A percentile compares a stretch with the other conserved stretches of the same genome.
phyloP scores from a whole-genome alignment of 2,888 invertebrate genomes.

The Standfussiana lucernea region DNA sequence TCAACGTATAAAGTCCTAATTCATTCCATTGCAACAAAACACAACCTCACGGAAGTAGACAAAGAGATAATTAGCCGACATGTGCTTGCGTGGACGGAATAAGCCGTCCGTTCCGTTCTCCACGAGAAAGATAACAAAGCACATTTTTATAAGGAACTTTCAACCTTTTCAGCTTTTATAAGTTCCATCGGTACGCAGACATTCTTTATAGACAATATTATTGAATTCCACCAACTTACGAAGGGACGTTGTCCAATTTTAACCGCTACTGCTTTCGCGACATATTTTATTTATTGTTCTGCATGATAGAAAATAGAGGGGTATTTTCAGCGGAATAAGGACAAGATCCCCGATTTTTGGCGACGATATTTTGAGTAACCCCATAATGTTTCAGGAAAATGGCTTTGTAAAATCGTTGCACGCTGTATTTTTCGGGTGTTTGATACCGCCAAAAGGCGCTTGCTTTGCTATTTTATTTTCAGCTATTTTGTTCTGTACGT shows the following conservation, averaged over 20 bases:
- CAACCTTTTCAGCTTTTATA: constrained; percentile 66
- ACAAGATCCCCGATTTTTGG: constrained; percentile 54
- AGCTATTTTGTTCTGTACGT: constrained; percentile 19
- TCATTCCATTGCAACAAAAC: constrained; percentile 6
- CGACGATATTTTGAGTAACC: constrained; percentile 50
- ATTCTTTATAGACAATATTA: constrained; percentile 80
- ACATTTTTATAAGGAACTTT: constrained; percentile 67
- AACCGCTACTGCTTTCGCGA: constrained; percentile 70
- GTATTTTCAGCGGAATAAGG: constrained; percentile 59
- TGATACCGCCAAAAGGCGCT: not conserved
- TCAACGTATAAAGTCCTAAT: constrained; percentile 8
- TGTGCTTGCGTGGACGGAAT: constrained; percentile 30
- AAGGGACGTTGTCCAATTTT: constrained; percentile 73
- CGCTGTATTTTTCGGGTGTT: constrained; percentile 9
- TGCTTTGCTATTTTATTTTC: constrained; percentile 7
- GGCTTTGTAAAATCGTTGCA: constrained; percentile 29
- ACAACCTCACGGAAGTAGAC: constrained; percentile 7
- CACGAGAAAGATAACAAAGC: constrained; percentile 62
- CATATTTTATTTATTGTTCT: constrained; percentile 81
- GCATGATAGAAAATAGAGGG: constrained; percentile 72
- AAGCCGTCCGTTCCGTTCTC: constrained; percentile 25
- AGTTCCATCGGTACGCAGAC: constrained; percentile 63
- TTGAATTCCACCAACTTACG: constrained; percentile 76
- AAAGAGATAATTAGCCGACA: constrained; percentile 36
- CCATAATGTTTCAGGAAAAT: constrained; percentile 42